Conservation (phyloP, 1,140 invertebrate genomes). For the Drosophila setifemur region DNA sequence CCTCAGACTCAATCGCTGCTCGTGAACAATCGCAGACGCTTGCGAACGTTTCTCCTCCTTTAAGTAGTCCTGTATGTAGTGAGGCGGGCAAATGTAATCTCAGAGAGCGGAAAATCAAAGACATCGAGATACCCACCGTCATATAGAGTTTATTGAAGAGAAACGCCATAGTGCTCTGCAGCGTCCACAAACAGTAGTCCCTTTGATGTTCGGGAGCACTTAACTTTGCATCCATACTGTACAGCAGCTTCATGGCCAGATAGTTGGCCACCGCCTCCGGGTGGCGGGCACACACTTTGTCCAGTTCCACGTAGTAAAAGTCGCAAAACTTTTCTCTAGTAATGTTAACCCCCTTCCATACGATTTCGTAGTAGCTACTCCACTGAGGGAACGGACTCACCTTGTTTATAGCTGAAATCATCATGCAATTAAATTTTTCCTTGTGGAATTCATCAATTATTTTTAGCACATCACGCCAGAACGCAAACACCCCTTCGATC, state of each 20-base stretch:
- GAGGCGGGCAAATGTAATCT: no score
- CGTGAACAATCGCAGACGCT: slow-evolving; percentile 44
- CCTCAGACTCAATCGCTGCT: slow-evolving; percentile 85
- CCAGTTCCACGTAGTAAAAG: slow-evolving; percentile 46
- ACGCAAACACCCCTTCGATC: slow-evolving; percentile 50
- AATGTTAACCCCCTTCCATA: slow-evolving; percentile 41
- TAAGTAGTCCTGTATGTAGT: slow-evolving; percentile 48
- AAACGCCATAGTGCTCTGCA: slow-evolving; percentile 22
- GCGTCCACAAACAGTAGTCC: slow-evolving; percentile 36
- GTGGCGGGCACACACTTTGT: slow-evolving; percentile 54
- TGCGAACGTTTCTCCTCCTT: slow-evolving; percentile 46
- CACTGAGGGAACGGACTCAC: slow-evolving; percentile 18
- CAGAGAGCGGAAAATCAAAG: no score
- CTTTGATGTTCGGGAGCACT: slow-evolving; percentile 75
- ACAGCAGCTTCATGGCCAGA: slow-evolving; percentile 67
- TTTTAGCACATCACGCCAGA: slow-evolving; percentile 50
- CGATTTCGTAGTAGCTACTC: slow-evolving; percentile 55
- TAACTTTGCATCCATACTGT: slow-evolving; percentile 58
- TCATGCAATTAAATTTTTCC: slow-evolving; percentile 25
- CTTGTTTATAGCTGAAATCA: background rate
- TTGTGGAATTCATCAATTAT: slow-evolving; percentile 45
- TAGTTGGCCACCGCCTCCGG: slow-evolving; percentile 64
- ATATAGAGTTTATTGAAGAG: slow-evolving; percentile 58
- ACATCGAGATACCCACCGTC: slow-evolving; percentile 34
- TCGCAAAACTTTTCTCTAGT: slow-evolving; percentile 10